Evolutionary conservation across 53 echinoderm and acorn worm species (phyloP).

Genomic region (Pentamera pediparva): DNA sequence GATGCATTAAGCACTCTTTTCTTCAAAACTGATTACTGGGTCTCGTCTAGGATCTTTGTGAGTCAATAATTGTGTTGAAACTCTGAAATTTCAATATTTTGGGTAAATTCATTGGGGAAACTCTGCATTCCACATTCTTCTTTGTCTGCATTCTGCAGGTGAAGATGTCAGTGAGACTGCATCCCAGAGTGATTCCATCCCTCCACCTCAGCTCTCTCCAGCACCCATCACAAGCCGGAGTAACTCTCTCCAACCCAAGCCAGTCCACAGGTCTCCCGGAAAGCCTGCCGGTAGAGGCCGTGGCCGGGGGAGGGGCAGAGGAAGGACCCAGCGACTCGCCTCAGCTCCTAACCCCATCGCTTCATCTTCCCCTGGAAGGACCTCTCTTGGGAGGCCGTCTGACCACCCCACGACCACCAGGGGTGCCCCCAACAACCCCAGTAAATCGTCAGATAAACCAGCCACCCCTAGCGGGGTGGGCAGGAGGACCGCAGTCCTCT

Average conservation of each 20-base stretch:
- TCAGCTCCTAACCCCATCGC: conserved; percentile 67
- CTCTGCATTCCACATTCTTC: background rate
- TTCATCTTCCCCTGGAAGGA: conserved; percentile 31
- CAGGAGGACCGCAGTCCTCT: conserved; percentile 86
- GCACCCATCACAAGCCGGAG: conserved; percentile 68
- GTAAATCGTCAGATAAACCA: no score
- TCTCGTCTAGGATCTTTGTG: no score
- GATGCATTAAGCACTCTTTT: no score
- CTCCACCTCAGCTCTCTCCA: conserved; percentile 70
- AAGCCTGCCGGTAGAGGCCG: conserved; percentile 53
- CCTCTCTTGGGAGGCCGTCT: conserved; percentile 25
- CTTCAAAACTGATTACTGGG: no score
- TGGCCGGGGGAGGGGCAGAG: conserved; percentile 64
- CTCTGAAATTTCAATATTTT: no score
- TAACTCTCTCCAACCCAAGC: conserved; percentile 64
- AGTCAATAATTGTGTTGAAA: no score
- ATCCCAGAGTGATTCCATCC: conserved; percentile 53
- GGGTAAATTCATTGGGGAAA: no score
- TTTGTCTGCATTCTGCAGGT: conserved; percentile 1
- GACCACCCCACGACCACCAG: conserved; percentile 45
- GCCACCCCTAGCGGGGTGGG: conserved; percentile 79
- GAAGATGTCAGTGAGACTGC: conserved; percentile 57
- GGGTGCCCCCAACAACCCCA: conserved; percentile 11
- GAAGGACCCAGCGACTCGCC: conserved; percentile 39
- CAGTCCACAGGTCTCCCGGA: conserved; percentile 56